Percentiles rank a stretch among this genome's conserved stretches.
These are phyloP conservation scores for Diploptera punctata DNA, from an alignment of 2,888 invertebrate genomes.

Conservation along the genomic window DNA sequence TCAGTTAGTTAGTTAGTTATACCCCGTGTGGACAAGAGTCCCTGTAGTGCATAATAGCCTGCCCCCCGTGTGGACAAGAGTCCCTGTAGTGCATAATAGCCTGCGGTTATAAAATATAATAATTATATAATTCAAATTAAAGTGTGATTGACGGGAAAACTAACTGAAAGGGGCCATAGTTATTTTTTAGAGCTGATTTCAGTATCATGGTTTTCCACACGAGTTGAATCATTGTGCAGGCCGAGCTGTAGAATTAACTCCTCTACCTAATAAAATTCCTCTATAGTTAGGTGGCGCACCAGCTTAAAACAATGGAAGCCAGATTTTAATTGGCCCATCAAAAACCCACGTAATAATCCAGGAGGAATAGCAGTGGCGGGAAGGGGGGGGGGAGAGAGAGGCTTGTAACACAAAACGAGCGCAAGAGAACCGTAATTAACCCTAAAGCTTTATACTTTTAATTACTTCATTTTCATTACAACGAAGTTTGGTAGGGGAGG, in stretches of 20 bases:
- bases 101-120: too few species aligned
- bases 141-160: too few species aligned
- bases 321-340: constrained; percentile 42
- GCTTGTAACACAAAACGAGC: constrained; percentile 28
- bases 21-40: too few species aligned
- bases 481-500: constrained; percentile 12
- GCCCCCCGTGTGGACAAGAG: too few species aligned
- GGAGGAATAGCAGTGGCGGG: not conserved
- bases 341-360: constrained; percentile 38
- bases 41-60: too few species aligned
- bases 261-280: constrained; percentile 33
- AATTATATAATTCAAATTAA: too few species aligned
- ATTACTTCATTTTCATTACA: constrained; percentile 71
- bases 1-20: too few species aligned
- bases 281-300: constrained; percentile 28
- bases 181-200: not conserved
- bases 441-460: constrained; percentile 76
- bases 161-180: not conserved
- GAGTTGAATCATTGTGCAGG: not conserved
- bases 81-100: too few species aligned
- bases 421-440: constrained; percentile 62
- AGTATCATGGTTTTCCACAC: constrained; percentile 32
- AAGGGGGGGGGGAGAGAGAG: not conserved
- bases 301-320: constrained; percentile 35
- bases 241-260: constrained; percentile 34